Evolutionary conservation across 2,113 vertebrate species (phyloP).

Genomic region (Apteryx mantelli): DNA sequence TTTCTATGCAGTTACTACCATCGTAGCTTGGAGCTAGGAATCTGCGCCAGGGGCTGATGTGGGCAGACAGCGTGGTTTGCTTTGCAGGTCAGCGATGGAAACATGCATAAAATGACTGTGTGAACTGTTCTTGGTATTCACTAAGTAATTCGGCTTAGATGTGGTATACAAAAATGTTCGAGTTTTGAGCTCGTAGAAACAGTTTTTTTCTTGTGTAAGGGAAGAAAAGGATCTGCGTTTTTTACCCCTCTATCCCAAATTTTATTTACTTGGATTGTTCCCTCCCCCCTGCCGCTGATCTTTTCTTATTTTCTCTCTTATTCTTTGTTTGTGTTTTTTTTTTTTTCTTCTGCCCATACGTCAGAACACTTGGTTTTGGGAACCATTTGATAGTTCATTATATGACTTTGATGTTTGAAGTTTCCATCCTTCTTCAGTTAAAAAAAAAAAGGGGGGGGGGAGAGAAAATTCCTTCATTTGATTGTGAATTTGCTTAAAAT

Average conservation of each 20-base stretch:
- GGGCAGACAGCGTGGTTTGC: not conserved
- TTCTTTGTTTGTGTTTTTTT: not conserved
- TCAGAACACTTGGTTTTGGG: conserved; percentile 35
- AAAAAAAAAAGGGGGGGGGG: not conserved
- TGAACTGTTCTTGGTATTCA: not conserved
- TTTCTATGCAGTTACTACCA: not conserved
- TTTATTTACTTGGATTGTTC: not conserved
- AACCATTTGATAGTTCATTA: conserved; percentile 49
- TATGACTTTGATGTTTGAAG: conserved; percentile 29
- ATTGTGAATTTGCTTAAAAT: not conserved
- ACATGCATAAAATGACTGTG: accelerated
- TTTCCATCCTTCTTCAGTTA: conserved; percentile 53
- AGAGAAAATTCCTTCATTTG: not conserved
- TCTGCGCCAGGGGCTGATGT: not conserved
- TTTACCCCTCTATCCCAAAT: not conserved
- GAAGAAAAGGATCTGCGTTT: not conserved
- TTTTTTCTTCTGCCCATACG: not conserved
- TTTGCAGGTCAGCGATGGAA: not conserved
- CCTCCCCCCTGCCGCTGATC: not conserved
- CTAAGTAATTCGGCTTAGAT: not conserved
- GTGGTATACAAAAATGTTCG: not conserved
- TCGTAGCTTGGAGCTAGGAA: not conserved
- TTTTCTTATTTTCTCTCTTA: not conserved
- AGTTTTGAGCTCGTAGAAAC: not conserved
- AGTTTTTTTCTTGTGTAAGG: not conserved